Percentiles rank a stretch among this genome's conserved stretches.
Conservation (phyloP, 2,888 invertebrate species). For the Thalpophila matura region DNA sequence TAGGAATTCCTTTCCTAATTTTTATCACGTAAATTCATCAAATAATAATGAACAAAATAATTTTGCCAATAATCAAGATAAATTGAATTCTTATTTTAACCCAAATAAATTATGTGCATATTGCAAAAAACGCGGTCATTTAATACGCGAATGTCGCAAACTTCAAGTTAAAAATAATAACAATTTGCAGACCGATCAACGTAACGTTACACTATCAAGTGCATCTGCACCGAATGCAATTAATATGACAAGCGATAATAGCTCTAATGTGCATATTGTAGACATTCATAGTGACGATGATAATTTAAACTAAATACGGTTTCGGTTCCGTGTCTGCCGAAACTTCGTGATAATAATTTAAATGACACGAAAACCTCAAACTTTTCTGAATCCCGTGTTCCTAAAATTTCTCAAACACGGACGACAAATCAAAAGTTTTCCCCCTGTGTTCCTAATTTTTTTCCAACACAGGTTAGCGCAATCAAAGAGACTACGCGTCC, state of each 20-base stretch:
- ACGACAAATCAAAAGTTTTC: no score
- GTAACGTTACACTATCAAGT: neutral
- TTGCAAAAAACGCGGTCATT: neutral
- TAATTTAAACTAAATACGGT: no score
- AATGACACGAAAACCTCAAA: neutral
- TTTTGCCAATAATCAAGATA: neutral
- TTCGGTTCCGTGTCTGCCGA: conserved; percentile 6
- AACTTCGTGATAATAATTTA: neutral
- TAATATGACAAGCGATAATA: neutral
- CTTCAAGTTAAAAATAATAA: neutral
- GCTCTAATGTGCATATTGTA: neutral
- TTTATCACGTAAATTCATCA: neutral
- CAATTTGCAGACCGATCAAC: neutral
- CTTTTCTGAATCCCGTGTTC: no score
- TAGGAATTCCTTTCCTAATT: neutral
- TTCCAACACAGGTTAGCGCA: no score
- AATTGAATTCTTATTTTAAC: no score
- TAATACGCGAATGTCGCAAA: neutral
- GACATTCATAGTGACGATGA: no score
- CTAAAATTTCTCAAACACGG: no score
- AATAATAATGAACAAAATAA: neutral
- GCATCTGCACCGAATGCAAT: neutral
- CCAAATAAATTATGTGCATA: no score
- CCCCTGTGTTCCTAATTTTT: no score
- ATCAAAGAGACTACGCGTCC: no score